Evolutionary conservation across 2,888 invertebrate species (phyloP), one percentile per base, ranked within the genome.

Genomic region (Drosophila kanekoi): DNA sequence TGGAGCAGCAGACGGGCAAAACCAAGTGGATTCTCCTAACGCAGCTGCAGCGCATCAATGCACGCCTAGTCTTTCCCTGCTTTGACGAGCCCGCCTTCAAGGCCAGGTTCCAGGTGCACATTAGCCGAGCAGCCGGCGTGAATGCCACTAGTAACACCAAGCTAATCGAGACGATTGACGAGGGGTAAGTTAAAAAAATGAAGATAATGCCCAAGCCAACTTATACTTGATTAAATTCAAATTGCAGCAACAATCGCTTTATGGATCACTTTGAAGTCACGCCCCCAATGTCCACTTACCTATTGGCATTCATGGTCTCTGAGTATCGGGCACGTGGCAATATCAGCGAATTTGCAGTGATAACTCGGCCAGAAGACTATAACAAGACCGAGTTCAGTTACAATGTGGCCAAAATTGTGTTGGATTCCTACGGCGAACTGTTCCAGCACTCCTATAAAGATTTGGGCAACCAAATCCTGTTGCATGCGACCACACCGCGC

Each of bases 271-370:
- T 90, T 45, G 75, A 77, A 5, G 73, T 67, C 11, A 94, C 95
- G 0, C 92, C 93, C 0, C 90, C 92, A 9, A 97, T 97, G 96
- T 96, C 96, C 3, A 94, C 96, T 0, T 98, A 98, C 87, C 93
- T 97, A 1, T 92, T 97, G n/a, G 97, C 97, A 0, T 96, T 96
- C 89, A 93, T 96, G 2, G 94, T 98, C 3, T 94, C 94, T 0
- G 93, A 93, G 75, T 94, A 94, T 64, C 80, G 62, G 20, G 74
- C 77, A 9, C 86, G 86, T 1, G 87, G 86, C 2, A 58, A 76
- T 62, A 16, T 43, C 5, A 61, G 10, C 4, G 77, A 86, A 0
- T 72, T 72, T 16, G 72, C 95, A 1, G 93, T 97, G 0, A 96
- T 95, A 92, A 94, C 96, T 0, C 94, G 96, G 45, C 93, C 94